Percentiles rank a stretch among this genome's conserved stretches.
Conservation (phyloP, 2,888 invertebrate genomes). For the Cynaeus angustus region DNA sequence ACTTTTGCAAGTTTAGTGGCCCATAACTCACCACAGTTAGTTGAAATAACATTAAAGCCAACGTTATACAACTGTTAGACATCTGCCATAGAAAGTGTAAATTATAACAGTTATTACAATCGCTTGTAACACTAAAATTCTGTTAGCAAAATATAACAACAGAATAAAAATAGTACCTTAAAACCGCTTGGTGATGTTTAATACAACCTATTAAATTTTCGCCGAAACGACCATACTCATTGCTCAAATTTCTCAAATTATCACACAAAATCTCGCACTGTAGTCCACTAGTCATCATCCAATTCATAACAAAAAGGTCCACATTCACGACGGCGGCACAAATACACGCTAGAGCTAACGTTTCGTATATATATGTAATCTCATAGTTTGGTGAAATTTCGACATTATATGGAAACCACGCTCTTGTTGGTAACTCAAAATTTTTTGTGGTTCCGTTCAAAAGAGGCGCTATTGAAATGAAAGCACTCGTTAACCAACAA, state of each 20-base stretch:
- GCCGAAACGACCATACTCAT: background rate
- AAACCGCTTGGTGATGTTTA: background rate
- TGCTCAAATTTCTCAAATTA: conserved; percentile 20
- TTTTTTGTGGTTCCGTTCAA: background rate
- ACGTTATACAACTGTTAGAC: background rate
- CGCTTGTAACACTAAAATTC: too few relatives aligned
- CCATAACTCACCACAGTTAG: background rate
- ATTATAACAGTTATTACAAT: background rate
- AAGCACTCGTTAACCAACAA: background rate
- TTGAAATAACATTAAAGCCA: background rate
- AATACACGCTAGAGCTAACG: background rate
- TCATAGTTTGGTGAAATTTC: conserved; percentile 23
- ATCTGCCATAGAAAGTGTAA: background rate
- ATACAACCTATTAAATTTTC: conserved; percentile 5
- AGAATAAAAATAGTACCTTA: conserved; percentile 4
- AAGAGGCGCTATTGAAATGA: background rate
- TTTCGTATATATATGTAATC: conserved; percentile 18
- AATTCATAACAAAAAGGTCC: conserved; percentile 12
- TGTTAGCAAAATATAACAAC: too few relatives aligned
- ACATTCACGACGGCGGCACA: background rate
- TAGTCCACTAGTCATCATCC: conserved; percentile 12
- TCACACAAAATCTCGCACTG: conserved; percentile 36
- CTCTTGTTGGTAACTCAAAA: background rate
- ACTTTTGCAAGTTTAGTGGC: too few relatives aligned
- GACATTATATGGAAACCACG: conserved; percentile 34